Conservation (phyloP, 2,888 invertebrate species). For the Bugula neritina region DNA sequence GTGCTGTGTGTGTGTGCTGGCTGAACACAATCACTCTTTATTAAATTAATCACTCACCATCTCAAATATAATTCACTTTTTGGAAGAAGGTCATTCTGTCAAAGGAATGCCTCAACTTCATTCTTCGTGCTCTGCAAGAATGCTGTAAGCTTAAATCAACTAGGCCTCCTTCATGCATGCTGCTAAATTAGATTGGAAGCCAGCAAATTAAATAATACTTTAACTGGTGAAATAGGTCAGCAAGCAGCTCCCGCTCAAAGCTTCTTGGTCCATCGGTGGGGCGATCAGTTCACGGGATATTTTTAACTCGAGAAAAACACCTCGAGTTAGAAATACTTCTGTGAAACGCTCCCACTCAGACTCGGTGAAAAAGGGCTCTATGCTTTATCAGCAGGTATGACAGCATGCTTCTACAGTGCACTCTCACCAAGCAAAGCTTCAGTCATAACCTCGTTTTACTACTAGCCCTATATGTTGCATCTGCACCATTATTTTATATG, state of each 20-base stretch:
- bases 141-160: too few relatives aligned
- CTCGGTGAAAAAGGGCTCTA: constrained; percentile 9
- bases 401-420: not conserved
- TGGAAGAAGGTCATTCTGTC: too few relatives aligned
- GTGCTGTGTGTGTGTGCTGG: too few relatives aligned
- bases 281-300: not conserved
- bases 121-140: too few relatives aligned
- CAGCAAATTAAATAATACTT: not conserved
- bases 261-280: constrained; percentile 22
- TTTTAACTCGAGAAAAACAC: not conserved
- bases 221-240: constrained; percentile 4
- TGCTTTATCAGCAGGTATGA: constrained; percentile 18
- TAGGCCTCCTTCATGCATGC: too few relatives aligned
- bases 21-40: too few relatives aligned
- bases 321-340: constrained; percentile 11
- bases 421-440: not conserved
- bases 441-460: not conserved
- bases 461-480: not conserved
- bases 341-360: constrained; percentile 21
- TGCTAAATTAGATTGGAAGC: too few relatives aligned
- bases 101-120: too few relatives aligned
- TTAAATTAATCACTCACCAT: too few relatives aligned
- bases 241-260: constrained; percentile 7
- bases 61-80: too few relatives aligned
- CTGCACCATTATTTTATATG: too few relatives aligned